A percentile compares a stretch with the other conserved stretches of the same genome.
These are phyloP conservation scores for Boloria selene DNA, from an alignment of 2,888 invertebrate species.

Conservation along the genomic window DNA sequence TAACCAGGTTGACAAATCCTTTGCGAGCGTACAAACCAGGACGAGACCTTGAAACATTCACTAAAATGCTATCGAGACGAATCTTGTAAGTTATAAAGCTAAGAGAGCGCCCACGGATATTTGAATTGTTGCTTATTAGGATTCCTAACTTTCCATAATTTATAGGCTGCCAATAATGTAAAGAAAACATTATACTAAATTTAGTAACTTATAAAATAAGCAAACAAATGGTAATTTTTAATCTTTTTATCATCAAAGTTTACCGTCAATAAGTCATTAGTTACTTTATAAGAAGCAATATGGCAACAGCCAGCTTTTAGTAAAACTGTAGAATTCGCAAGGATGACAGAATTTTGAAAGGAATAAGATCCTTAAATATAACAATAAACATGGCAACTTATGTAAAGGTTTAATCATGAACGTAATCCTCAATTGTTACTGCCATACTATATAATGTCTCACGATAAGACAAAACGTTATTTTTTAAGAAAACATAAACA, in stretches of 20 bases:
- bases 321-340: no score
- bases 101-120: constrained; percentile 68
- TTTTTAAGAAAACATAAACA: no score
- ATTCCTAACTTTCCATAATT: constrained; percentile 16
- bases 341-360: no score
- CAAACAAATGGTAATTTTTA: no score
- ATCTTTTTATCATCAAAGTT: no score
- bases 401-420: constrained; percentile 69
- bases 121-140: constrained; percentile 50
- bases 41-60: constrained; percentile 81
- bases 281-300: no score
- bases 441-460: constrained; percentile 48
- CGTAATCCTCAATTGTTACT: no score
- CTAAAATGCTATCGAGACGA: constrained; percentile 74
- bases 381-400: constrained; percentile 63
- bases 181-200: constrained; percentile 47
- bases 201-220: no score
- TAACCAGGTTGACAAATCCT: constrained; percentile 77
- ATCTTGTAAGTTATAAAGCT: constrained; percentile 64
- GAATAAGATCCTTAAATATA: constrained; percentile 53
- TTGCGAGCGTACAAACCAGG: constrained; percentile 71
- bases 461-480: neutral
- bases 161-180: neutral
- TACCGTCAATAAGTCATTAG: no score
- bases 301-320: no score